A percentile compares a stretch with the other conserved stretches of the same genome.
These are phyloP conservation scores for Mareca strepera DNA, from an alignment of 2,797 vertebrate genomes.

Conservation along the genomic window DNA sequence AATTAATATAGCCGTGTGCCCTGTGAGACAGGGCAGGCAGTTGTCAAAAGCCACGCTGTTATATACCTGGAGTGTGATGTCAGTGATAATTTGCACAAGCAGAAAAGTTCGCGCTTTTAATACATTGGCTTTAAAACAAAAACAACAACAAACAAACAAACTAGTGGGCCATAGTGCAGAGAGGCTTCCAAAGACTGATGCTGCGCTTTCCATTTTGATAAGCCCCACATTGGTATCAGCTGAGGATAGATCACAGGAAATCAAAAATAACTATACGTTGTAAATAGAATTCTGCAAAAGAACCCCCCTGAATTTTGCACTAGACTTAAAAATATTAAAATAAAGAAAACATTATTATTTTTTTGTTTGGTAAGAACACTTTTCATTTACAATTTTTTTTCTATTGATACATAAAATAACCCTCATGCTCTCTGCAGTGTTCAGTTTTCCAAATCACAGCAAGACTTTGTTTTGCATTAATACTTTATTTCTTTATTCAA, in stretches of 20 bases:
- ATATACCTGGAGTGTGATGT: neutral
- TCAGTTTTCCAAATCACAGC: neutral
- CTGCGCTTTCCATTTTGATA: neutral
- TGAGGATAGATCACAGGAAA: neutral
- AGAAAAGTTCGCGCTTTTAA: constrained; percentile 7
- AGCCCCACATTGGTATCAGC: neutral
- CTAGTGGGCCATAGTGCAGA: neutral
- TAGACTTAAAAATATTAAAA: too few relatives aligned
- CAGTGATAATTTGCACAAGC: neutral
- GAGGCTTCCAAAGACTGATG: neutral
- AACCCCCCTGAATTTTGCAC: too few relatives aligned
- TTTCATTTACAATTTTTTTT: neutral
- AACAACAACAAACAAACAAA: neutral
- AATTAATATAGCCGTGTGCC: neutral
- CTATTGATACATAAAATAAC: neutral
- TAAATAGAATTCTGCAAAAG: neutral
- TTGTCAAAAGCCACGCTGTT: neutral
- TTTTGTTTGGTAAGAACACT: neutral
- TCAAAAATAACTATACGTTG: neutral
- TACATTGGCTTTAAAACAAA: neutral
- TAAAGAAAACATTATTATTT: neutral
- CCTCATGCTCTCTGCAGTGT: fast-evolving
- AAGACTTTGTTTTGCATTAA: neutral
- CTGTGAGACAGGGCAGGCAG: constrained; percentile 24
- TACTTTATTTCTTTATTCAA: too few relatives aligned